Percentiles rank a stretch among this genome's conserved stretches.
Conservation (phyloP, 2,113 vertebrate genomes). For the Plecotus auritus region DNA sequence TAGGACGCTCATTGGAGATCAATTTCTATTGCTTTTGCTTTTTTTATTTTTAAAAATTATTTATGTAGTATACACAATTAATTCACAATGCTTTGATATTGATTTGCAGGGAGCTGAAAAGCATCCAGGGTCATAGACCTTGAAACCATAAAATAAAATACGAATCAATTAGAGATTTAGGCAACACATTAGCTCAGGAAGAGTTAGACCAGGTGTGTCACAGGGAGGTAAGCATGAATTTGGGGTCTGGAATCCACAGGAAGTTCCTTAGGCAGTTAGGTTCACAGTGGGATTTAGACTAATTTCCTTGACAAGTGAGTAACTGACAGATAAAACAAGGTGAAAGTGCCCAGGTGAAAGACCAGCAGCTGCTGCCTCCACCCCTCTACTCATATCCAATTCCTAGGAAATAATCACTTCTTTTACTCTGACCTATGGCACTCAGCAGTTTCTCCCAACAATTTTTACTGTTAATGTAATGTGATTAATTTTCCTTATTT, state of each 20-base stretch:
- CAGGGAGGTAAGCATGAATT: not conserved
- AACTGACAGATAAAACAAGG: not conserved
- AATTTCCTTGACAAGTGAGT: not conserved
- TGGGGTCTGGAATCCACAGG: not conserved
- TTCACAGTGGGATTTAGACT: not conserved
- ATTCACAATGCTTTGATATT: not conserved
- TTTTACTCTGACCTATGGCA: not conserved
- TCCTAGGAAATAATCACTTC: not conserved
- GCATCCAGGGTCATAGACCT: not conserved
- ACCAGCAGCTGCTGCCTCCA: rapidly evolving
- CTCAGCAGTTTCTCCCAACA: not conserved
- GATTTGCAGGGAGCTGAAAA: not conserved
- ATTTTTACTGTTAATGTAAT: not conserved
- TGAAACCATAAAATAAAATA: not conserved
- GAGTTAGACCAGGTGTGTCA: not conserved
- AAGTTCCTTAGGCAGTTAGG: not conserved
- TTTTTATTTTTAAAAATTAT: not conserved
- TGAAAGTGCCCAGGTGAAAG: rapidly evolving
- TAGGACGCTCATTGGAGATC: not conserved
- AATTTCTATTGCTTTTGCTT: not conserved
- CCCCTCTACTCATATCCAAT: rapidly evolving
- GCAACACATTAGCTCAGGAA: not conserved
- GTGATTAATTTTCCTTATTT: not conserved
- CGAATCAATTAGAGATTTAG: not conserved
- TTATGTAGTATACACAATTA: not conserved